Percentiles rank a stretch among this genome's conserved stretches.
Evolutionary conservation across 1,140 invertebrate genomes (phyloP).

Genomic region (Drosophila pachea): DNA sequence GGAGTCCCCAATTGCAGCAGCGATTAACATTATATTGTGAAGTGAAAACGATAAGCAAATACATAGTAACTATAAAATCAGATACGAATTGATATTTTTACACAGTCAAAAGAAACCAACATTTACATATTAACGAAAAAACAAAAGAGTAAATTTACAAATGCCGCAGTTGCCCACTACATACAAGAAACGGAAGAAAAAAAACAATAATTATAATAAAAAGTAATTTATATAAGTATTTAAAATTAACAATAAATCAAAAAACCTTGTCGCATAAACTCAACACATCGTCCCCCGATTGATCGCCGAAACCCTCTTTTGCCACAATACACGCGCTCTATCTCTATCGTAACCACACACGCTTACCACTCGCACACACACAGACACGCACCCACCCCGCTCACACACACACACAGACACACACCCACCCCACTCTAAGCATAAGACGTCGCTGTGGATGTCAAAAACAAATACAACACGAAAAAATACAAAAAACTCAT

Average conservation of each 20-base stretch:
- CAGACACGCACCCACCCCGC: background rate
- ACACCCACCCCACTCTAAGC: slow-evolving; percentile 19
- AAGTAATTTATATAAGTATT: slow-evolving; percentile 76
- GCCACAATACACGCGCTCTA: slow-evolving; percentile 30
- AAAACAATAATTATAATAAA: slow-evolving; percentile 76
- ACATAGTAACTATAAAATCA: slow-evolving; percentile 65
- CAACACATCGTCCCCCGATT: slow-evolving; percentile 25
- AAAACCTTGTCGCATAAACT: slow-evolving; percentile 68
- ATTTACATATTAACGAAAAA: slow-evolving; percentile 62
- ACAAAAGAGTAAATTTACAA: slow-evolving; percentile 60
- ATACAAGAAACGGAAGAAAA: slow-evolving; percentile 65
- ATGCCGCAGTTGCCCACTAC: slow-evolving; percentile 76
- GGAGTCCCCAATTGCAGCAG: slow-evolving; percentile 50
- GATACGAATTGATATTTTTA: slow-evolving; percentile 73
- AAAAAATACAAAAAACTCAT: slow-evolving; percentile 57
- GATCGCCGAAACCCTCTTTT: slow-evolving; percentile 14
- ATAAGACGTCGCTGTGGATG: slow-evolving; percentile 19
- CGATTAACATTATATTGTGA: slow-evolving; percentile 49
- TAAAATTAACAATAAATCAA: slow-evolving; percentile 77
- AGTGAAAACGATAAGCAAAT: slow-evolving; percentile 40
- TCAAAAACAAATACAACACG: slow-evolving; percentile 35
- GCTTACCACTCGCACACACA: slow-evolving; percentile 14
- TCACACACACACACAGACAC: slow-evolving; percentile 18
- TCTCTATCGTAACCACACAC: slow-evolving; percentile 5
- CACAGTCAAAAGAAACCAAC: slow-evolving; percentile 65